Percentiles rank a stretch among this genome's conserved stretches.
Evolutionary conservation across 2,113 vertebrate species (phyloP).

Genomic region (Acrocephalus arundinaceus): DNA sequence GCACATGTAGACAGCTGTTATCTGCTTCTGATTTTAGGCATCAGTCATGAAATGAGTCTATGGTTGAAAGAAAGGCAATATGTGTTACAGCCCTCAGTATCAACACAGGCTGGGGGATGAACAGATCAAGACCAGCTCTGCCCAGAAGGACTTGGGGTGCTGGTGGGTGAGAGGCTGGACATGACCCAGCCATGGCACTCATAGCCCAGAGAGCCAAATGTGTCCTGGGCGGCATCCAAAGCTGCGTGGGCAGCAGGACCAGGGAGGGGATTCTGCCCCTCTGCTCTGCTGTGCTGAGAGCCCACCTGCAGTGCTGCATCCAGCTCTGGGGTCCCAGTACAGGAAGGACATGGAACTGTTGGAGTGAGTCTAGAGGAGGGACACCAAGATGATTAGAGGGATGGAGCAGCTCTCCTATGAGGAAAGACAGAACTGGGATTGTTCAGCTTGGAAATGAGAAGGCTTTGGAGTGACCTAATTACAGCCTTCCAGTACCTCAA

Average conservation of each 20-base stretch:
- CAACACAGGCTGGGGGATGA: background rate
- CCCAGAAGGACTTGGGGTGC: accelerated
- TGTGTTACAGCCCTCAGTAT: accelerated
- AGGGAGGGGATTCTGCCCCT: background rate
- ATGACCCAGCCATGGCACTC: too few relatives aligned
- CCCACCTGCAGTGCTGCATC: accelerated
- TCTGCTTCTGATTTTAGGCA: background rate
- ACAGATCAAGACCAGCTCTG: accelerated
- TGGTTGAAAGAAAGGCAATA: background rate
- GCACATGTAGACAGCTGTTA: background rate
- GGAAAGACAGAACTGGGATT: background rate
- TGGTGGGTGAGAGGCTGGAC: background rate
- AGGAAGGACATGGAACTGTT: accelerated
- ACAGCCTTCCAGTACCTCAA: background rate
- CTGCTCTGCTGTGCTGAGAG: background rate
- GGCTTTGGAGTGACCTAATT: background rate
- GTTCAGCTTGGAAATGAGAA: background rate
- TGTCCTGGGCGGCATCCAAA: background rate
- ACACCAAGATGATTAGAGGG: background rate
- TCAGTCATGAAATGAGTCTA: background rate
- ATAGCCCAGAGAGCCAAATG: accelerated
- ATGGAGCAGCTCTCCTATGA: background rate
- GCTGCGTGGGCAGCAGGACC: accelerated
- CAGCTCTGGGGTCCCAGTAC: background rate
- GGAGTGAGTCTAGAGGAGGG: accelerated